Percentiles rank a stretch among this genome's conserved stretches.
Evolutionary conservation across 37 sponge, comb jelly and placozoan species (phyloP).

Genomic region (Diacarnus erythraeanus): DNA sequence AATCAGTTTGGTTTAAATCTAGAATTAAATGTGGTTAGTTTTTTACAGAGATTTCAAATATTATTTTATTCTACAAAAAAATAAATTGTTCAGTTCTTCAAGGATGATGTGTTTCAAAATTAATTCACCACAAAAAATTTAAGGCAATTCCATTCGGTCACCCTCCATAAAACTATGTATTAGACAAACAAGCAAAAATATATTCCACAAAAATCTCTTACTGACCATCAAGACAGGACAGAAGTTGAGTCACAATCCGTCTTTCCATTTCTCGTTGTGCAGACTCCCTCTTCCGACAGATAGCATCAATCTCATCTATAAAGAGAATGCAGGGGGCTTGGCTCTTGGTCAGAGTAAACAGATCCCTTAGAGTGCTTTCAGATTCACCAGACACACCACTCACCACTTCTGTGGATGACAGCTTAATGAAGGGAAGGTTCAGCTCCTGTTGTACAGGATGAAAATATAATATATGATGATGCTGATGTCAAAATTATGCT

Average conservation of each 20-base stretch:
- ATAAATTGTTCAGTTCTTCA: too few relatives aligned
- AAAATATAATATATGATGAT: neutral
- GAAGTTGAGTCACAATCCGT: constrained; percentile 93
- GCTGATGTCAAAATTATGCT: too few relatives aligned
- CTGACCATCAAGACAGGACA: constrained; percentile 88
- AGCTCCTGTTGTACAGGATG: constrained; percentile 78
- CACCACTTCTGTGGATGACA: constrained; percentile 95
- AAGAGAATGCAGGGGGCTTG: constrained; percentile 89
- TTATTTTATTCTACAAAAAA: too few relatives aligned
- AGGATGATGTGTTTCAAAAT: too few relatives aligned
- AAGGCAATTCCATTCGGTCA: too few relatives aligned
- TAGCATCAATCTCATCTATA: constrained; percentile 97
- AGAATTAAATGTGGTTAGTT: too few relatives aligned
- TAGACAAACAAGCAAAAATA: neutral
- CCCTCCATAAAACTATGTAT: neutral
- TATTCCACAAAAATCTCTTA: too few relatives aligned
- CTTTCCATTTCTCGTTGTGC: constrained; percentile 96
- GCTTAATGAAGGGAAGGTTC: constrained; percentile 78
- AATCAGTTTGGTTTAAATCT: constrained; percentile 24
- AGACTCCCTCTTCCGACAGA: constrained; percentile 91
- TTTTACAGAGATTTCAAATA: too few relatives aligned
- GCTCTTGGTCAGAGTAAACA: constrained; percentile 77
- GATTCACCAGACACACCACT: constrained; percentile 97
- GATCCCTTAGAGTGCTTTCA: constrained; percentile 83
- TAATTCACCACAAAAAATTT: too few relatives aligned